Percentiles rank a stretch among this genome's conserved stretches.
phyloP scores from a whole-genome alignment of 2,888 invertebrate species.

The Metacarcinus magister region DNA sequence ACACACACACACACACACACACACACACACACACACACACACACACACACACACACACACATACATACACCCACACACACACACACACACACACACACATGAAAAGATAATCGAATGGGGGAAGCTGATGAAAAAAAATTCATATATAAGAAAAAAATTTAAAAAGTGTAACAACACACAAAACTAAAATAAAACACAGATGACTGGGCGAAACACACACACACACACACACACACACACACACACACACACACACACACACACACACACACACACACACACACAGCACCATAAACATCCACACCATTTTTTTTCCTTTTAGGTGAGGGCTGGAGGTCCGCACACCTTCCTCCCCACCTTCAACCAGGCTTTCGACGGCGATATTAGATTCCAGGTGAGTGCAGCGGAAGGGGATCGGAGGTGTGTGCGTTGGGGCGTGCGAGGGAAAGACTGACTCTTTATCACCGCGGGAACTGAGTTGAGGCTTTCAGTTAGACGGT shows the following conservation, averaged over 20 bases:
- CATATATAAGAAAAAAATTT: no score
- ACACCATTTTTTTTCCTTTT: neutral
- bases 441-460: neutral
- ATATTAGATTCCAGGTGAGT: conserved; percentile 28
- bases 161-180: no score
- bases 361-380: neutral
- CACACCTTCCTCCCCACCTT: neutral
- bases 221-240: neutral
- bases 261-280: no score
- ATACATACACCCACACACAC: conserved; percentile 13
- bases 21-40: neutral
- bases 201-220: neutral
- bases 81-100: neutral
- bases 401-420: neutral
- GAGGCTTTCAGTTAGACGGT: neutral
- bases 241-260: conserved; percentile 26
- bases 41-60: neutral
- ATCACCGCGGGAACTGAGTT: neutral
- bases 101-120: neutral
- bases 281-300: neutral
- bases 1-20: neutral
- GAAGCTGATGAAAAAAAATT: no score
- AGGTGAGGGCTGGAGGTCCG: neutral
- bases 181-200: no score
- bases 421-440: neutral